Evolutionary conservation across 2,113 vertebrate genomes (phyloP).

Genomic region (Brienomyrus brachyistius): DNA sequence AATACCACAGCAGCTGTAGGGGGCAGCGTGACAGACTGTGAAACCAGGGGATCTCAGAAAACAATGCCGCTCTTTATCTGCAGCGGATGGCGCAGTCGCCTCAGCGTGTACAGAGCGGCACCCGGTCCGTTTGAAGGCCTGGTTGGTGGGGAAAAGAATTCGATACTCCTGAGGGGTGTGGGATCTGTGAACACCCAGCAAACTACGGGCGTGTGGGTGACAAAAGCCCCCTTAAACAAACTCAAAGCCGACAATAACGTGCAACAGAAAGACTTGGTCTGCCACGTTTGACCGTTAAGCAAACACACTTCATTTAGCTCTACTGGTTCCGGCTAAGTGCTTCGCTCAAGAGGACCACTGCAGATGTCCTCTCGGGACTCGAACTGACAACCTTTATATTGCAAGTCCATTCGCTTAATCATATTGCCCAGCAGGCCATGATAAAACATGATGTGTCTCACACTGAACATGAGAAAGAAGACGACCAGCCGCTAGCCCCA

Average conservation of each 20-base stretch:
- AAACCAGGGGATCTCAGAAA: constrained; percentile 41
- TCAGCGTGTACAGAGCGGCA: constrained; percentile 14
- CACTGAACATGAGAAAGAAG: neutral
- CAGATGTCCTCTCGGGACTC: neutral
- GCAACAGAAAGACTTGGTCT: neutral
- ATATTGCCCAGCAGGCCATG: neutral
- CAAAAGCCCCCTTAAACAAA: neutral
- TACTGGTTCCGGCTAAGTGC: neutral
- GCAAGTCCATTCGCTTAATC: neutral
- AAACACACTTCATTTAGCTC: neutral
- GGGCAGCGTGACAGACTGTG: constrained; percentile 31
- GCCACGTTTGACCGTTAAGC: neutral
- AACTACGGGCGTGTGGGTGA: neutral
- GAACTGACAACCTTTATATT: neutral
- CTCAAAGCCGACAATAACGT: neutral
- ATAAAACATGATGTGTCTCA: neutral
- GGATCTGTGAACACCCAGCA: neutral
- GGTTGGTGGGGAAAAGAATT: constrained; percentile 22
- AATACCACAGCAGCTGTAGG: constrained; percentile 43
- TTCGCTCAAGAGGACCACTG: neutral
- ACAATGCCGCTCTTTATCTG: constrained; percentile 46
- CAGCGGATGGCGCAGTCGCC: constrained; percentile 20
- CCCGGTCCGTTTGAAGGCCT: constrained; percentile 19
- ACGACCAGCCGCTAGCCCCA: neutral
- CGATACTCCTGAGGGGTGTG: constrained; percentile 6